Percentiles rank a stretch among this genome's conserved stretches.
Evolutionary conservation across 2,797 vertebrate genomes (phyloP).

Genomic region (Gallinago nigripennis): DNA sequence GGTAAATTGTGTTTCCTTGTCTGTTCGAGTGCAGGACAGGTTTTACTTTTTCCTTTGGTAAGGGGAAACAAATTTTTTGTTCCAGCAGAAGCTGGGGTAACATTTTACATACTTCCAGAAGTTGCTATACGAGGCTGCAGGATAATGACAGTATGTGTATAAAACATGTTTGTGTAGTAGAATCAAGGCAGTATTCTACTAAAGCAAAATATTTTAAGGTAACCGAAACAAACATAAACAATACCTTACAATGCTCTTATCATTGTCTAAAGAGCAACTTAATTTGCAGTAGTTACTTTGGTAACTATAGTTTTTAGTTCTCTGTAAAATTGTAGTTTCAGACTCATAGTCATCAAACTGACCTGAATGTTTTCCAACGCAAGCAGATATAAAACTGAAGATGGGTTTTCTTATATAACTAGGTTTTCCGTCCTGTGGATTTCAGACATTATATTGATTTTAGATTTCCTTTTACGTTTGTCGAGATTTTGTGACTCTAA

Average conservation of each 20-base stretch:
- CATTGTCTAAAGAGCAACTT: background rate
- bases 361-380: background rate
- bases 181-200: background rate
- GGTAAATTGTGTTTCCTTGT: rapidly evolving
- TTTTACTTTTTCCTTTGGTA: background rate
- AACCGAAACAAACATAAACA: background rate
- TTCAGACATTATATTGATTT: background rate
- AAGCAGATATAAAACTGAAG: background rate
- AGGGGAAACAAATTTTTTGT: background rate
- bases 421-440: background rate
- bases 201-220: background rate
- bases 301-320: background rate
- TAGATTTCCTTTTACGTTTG: background rate
- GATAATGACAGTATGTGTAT: rapidly evolving
- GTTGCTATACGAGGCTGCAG: background rate
- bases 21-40: background rate
- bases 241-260: rapidly evolving
- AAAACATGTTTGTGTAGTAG: background rate
- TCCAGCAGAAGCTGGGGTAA: background rate
- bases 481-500: background rate
- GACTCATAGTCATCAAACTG: background rate
- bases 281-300: background rate
- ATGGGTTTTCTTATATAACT: background rate
- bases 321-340: background rate
- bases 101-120: background rate